phyloP scores from a whole-genome alignment of 1,140 invertebrate genomes.

The Papilio helenus region DNA sequence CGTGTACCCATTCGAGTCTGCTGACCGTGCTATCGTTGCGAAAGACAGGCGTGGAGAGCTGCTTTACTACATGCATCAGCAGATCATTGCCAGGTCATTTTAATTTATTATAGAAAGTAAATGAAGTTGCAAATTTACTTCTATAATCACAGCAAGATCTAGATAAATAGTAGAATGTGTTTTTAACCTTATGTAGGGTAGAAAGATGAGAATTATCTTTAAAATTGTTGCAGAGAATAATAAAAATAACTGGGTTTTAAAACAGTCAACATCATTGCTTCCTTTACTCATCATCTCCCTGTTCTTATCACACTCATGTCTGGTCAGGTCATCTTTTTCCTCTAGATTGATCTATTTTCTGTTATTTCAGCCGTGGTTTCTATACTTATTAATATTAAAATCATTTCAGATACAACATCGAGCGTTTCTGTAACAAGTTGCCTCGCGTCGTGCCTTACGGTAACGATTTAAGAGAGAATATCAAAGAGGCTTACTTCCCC shows the following conservation, averaged over 20 bases:
- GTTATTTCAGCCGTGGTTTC: not conserved
- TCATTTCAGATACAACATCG: slow-evolving; percentile 82
- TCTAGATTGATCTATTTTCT: too few species aligned
- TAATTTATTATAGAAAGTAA: not conserved
- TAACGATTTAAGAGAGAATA: slow-evolving; percentile 78
- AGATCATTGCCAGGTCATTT: slow-evolving; percentile 82
- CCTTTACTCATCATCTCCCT: too few species aligned
- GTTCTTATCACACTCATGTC: too few species aligned
- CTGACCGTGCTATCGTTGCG: slow-evolving; percentile 83
- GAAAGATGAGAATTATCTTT: too few species aligned
- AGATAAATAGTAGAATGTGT: too few species aligned
- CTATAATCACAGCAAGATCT: too few species aligned
- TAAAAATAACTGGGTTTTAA: too few species aligned
- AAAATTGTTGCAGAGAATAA: too few species aligned
- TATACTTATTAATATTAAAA: not conserved
- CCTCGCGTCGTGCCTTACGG: slow-evolving; percentile 69
- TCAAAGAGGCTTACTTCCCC: slow-evolving; percentile 84
- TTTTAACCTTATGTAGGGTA: too few species aligned
- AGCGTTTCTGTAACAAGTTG: slow-evolving; percentile 84
- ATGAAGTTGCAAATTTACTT: not conserved
- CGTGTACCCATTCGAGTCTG: slow-evolving; percentile 88
- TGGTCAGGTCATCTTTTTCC: too few species aligned
- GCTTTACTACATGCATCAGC: slow-evolving; percentile 83
- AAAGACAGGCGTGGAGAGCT: slow-evolving; percentile 90
- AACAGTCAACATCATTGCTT: too few species aligned